These are phyloP conservation scores for Protodeltote pygarga DNA, from an alignment of 2,888 invertebrate species.

Conservation along the genomic window DNA sequence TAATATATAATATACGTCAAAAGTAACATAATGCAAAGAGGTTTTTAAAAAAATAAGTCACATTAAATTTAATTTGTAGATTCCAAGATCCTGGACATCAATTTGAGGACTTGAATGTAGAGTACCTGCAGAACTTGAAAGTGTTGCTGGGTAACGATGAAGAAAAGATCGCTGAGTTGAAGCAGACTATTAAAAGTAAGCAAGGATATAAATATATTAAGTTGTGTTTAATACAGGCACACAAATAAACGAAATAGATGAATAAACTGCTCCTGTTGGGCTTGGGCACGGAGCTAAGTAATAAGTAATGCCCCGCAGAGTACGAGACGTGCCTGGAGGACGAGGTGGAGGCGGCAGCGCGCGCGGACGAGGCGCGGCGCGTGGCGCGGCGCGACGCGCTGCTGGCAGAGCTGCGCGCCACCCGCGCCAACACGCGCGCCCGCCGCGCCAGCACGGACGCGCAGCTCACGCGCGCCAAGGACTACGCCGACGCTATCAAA, in stretches of 20 bases:
- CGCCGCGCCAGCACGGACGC: slow-evolving; percentile 25
- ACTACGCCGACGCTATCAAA: slow-evolving; percentile 22
- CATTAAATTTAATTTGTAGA: slow-evolving; percentile 42
- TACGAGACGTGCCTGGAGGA: slow-evolving; percentile 61
- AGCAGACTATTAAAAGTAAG: slow-evolving; percentile 67
- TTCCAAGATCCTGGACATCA: slow-evolving; percentile 66
- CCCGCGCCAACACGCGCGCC: slow-evolving; percentile 15
- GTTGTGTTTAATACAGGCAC: background rate
- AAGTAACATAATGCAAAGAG: no score
- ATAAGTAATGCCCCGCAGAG: slow-evolving; percentile 48
- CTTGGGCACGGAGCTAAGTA: no score
- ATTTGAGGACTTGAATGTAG: slow-evolving; percentile 67
- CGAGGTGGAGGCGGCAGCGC: slow-evolving; percentile 61
- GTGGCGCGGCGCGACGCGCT: slow-evolving; percentile 55
- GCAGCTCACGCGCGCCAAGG: slow-evolving; percentile 4
- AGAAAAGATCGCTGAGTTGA: slow-evolving; percentile 63
- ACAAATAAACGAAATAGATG: no score
- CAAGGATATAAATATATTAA: background rate
- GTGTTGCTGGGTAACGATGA: slow-evolving; percentile 70
- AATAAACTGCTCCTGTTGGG: no score
- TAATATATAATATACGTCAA: no score
- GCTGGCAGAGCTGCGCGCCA: slow-evolving; percentile 27
- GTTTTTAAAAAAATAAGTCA: no score
- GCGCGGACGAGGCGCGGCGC: slow-evolving; percentile 61
- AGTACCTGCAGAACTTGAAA: slow-evolving; percentile 65